Evolutionary conservation across 2,113 vertebrate species (phyloP).

Genomic region (Nothobranchius kuhntae): DNA sequence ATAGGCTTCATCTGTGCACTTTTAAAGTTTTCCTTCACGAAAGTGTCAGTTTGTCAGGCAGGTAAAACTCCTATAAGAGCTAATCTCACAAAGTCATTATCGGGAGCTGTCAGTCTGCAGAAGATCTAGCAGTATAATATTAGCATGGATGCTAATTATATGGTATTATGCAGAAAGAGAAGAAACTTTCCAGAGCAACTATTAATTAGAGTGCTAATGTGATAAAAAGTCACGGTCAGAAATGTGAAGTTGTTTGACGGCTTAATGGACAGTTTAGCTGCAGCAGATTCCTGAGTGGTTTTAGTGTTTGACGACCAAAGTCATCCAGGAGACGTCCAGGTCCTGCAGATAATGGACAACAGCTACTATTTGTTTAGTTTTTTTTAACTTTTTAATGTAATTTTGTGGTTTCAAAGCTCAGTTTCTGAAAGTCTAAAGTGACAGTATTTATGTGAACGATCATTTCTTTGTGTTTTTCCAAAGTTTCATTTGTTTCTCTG

Average conservation of each 20-base stretch:
- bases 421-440: no score
- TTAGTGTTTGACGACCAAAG: not conserved
- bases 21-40: not conserved
- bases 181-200: not conserved
- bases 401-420: no score
- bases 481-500: not conserved
- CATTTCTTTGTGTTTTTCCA: no score
- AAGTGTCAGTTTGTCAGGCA: not conserved
- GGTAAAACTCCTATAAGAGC: not conserved
- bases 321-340: not conserved
- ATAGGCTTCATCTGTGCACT: not conserved
- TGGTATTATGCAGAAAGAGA: conserved; percentile 3
- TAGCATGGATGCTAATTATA: not conserved
- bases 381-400: no score
- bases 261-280: not conserved
- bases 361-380: no score
- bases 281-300: not conserved
- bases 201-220: conserved; percentile 4
- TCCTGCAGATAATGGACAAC: not conserved
- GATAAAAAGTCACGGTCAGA: not conserved
- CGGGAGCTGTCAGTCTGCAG: conserved; percentile 5
- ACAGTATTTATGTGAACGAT: no score
- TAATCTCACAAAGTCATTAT: not conserved
- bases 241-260: not conserved
- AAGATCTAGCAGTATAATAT: not conserved